Evolutionary conservation across 2,888 invertebrate species (phyloP).

Genomic region (Rhagonycha lutea): DNA sequence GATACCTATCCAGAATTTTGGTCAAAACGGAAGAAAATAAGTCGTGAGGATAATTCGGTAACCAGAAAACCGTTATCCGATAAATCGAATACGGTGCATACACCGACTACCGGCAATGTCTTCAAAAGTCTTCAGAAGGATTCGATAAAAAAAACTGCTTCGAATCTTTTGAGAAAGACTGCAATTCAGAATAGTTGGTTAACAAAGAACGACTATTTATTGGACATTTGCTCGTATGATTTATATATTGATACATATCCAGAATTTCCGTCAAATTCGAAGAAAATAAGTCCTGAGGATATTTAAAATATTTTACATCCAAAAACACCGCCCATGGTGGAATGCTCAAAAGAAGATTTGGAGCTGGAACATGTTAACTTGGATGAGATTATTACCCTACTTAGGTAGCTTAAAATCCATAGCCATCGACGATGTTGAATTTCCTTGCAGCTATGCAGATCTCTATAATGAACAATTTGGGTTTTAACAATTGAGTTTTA

Average conservation of each 20-base stretch:
- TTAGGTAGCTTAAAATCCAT: background rate
- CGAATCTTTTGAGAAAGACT: background rate
- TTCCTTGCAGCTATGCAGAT: background rate
- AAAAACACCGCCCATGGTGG: background rate
- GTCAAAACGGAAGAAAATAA: too few relatives aligned
- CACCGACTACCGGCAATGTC: background rate
- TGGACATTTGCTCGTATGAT: background rate
- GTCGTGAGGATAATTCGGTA: too few relatives aligned
- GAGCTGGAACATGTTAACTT: background rate
- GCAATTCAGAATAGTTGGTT: background rate
- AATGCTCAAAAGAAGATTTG: background rate
- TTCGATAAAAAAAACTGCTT: background rate
- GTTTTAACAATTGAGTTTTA: background rate
- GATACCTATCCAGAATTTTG: too few relatives aligned
- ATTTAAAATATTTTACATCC: background rate
- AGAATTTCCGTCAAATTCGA: background rate
- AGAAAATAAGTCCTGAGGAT: background rate
- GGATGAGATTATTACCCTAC: background rate
- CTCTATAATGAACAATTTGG: background rate
- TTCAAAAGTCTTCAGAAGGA: background rate
- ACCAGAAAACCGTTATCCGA: background rate
- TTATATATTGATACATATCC: background rate
- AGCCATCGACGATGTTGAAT: background rate
- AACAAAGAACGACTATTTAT: background rate
- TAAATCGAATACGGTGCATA: background rate